Percentiles rank a stretch among this genome's conserved stretches.
Evolutionary conservation across 1,140 invertebrate genomes (phyloP).

Genomic region (Bradynema listronoti): DNA sequence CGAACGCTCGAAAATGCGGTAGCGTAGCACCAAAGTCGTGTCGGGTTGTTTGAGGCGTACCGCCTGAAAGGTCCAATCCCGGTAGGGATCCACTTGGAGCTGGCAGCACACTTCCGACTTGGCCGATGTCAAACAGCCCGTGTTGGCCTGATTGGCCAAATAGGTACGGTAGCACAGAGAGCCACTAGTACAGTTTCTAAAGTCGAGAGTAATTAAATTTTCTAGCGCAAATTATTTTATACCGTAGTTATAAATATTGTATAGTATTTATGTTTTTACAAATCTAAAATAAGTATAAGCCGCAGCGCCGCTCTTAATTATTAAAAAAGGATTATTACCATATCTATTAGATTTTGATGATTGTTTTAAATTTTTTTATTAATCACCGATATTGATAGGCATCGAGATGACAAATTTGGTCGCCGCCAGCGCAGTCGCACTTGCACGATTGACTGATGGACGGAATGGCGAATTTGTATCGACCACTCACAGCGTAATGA

Average conservation of each 20-base stretch:
- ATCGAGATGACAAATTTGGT: conserved; percentile 39
- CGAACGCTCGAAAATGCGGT: conserved; percentile 40
- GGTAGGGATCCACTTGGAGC: conserved; percentile 41
- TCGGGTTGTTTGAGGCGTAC: conserved; percentile 41
- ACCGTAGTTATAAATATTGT: too few species aligned
- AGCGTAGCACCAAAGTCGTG: conserved; percentile 37
- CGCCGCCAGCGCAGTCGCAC: conserved; percentile 50
- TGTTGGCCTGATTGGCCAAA: conserved; percentile 31
- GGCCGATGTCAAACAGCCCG: conserved; percentile 30
- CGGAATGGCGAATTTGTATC: conserved; percentile 45
- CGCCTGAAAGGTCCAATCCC: conserved; percentile 46
- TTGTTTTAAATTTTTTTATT: too few species aligned
- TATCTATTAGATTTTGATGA: too few species aligned
- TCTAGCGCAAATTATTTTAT: too few species aligned
- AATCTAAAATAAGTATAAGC: too few species aligned
- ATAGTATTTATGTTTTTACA: too few species aligned
- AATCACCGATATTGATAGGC: conserved; percentile 49
- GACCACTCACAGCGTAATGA: conserved; percentile 44
- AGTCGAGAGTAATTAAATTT: too few species aligned
- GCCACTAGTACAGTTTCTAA: conserved; percentile 39
- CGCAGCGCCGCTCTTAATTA: too few species aligned
- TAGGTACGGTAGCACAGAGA: conserved; percentile 49
- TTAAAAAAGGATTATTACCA: too few species aligned
- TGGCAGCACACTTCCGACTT: conserved; percentile 46
- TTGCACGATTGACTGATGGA: conserved; percentile 38